Evolutionary conservation across 2,888 invertebrate species (phyloP).

Genomic region (Lampropteryx suffumata): DNA sequence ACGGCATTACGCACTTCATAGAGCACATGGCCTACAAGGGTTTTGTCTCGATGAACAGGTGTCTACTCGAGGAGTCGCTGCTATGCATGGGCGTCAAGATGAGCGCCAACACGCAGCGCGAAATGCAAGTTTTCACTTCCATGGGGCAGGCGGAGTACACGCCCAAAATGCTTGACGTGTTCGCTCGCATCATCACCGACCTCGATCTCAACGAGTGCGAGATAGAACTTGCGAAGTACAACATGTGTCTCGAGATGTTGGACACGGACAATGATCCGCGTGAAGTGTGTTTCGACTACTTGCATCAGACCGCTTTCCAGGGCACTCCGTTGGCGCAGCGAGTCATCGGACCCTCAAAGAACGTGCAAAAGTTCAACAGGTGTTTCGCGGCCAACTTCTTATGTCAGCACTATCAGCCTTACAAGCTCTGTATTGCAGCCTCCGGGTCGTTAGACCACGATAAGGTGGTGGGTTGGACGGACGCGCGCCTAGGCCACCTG

Average conservation of each 20-base stretch:
- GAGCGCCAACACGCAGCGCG: constrained; percentile 52
- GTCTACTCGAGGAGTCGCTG: constrained; percentile 40
- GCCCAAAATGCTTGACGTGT: constrained; percentile 34
- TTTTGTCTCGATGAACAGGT: constrained; percentile 36
- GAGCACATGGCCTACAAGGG: constrained; percentile 67
- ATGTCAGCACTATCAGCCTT: constrained; percentile 53
- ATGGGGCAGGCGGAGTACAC: constrained; percentile 36
- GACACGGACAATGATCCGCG: constrained; percentile 62
- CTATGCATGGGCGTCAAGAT: constrained; percentile 43
- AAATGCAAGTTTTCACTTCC: constrained; percentile 56
- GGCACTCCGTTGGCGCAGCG: constrained; percentile 65
- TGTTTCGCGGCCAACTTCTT: constrained; percentile 45
- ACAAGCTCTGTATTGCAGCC: constrained; percentile 87
- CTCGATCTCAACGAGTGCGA: constrained; percentile 44
- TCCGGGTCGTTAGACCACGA: constrained; percentile 88
- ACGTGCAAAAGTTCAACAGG: constrained; percentile 80
- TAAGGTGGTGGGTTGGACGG: constrained; percentile 82
- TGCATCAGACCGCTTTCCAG: constrained; percentile 76
- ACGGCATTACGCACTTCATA: constrained; percentile 66
- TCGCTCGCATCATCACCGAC: constrained; percentile 49
- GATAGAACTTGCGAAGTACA: constrained; percentile 49
- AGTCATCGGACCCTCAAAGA: constrained; percentile 86
- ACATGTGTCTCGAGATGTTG: constrained; percentile 47
- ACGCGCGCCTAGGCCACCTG: constrained; percentile 77
- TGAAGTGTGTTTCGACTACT: constrained; percentile 67